Evolutionary conservation across 2,888 invertebrate species (phyloP).

Genomic region (Seira musarum): DNA sequence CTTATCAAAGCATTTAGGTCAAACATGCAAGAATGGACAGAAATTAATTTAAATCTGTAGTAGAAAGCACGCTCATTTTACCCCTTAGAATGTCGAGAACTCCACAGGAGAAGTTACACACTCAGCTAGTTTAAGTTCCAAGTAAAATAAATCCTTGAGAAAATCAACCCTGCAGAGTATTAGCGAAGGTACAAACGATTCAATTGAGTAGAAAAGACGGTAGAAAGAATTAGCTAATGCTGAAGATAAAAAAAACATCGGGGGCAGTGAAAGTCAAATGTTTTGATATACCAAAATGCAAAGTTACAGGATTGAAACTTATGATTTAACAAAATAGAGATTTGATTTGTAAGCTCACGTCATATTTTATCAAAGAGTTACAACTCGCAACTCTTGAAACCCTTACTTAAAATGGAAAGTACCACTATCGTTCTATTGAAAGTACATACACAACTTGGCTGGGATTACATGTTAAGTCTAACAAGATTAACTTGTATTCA

Average conservation of each 20-base stretch:
- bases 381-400: not conserved
- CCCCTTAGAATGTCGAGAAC: not conserved
- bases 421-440: not conserved
- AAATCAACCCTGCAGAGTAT: not conserved
- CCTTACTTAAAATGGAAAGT: not conserved
- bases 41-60: not conserved
- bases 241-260: not conserved
- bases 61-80: not conserved
- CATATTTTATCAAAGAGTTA: conserved; percentile 13
- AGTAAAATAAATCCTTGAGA: not conserved
- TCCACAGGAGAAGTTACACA: not conserved
- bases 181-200: not conserved
- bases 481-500: conserved; percentile 60
- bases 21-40: not conserved
- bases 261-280: not conserved
- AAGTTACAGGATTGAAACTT: not conserved
- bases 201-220: not conserved
- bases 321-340: not conserved
- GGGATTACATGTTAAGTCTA: conserved; percentile 62
- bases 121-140: not conserved
- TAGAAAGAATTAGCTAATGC: not conserved
- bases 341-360: not conserved
- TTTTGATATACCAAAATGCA: not conserved
- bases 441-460: conserved; percentile 35
- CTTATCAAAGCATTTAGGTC: not conserved